Evolutionary conservation across 2,113 vertebrate species (phyloP).

Genomic region (Rousettus leschenaultii): DNA sequence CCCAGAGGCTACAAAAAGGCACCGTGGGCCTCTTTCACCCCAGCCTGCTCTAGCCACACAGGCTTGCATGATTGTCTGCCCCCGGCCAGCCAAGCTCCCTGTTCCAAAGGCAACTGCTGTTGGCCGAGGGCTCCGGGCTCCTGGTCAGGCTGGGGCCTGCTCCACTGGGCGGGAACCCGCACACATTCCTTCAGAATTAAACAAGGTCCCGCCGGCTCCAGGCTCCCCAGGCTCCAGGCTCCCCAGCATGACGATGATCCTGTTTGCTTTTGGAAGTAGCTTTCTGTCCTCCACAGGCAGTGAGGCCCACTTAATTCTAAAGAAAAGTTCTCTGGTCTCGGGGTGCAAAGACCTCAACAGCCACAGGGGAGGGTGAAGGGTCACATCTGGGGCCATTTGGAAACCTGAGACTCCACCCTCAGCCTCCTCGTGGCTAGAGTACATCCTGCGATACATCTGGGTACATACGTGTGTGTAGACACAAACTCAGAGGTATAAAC

Average conservation of each 20-base stretch:
- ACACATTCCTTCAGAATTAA: slow-evolving; percentile 67
- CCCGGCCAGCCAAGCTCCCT: neutral
- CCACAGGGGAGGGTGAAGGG: neutral
- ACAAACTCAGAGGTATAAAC: neutral
- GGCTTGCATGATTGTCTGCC: neutral
- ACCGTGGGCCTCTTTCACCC: neutral
- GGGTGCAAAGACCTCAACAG: neutral
- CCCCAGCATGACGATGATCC: neutral
- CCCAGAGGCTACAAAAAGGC: neutral
- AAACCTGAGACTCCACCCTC: neutral
- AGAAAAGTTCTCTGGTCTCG: neutral
- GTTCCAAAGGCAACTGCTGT: neutral
- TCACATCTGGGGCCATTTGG: slow-evolving; percentile 2
- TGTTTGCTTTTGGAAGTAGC: slow-evolving; percentile 30
- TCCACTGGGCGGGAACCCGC: neutral
- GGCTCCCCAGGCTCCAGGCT: slow-evolving; percentile 29
- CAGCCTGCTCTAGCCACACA: neutral
- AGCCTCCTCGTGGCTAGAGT: neutral
- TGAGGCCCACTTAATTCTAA: neutral
- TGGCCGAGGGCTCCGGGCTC: neutral
- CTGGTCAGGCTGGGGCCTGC: slow-evolving; percentile 58
- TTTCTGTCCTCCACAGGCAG: neutral
- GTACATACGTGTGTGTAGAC: neutral
- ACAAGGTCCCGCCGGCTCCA: slow-evolving; percentile 30
- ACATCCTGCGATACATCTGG: neutral